Evolutionary conservation across 2,797 vertebrate species (phyloP).

Genomic region (Cossypha polioptera): DNA sequence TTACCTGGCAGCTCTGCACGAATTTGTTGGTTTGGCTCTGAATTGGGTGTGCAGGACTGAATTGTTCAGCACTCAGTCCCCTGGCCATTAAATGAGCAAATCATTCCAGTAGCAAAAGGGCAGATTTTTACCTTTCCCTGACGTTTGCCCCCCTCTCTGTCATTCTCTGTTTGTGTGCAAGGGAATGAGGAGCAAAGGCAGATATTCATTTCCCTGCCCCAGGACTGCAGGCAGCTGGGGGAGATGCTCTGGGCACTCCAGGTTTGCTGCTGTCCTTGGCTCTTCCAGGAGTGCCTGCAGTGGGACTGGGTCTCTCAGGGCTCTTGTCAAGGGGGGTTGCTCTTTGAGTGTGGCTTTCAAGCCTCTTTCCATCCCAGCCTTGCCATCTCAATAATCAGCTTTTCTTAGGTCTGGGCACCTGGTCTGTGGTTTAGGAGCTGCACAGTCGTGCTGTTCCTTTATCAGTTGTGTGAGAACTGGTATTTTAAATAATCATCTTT

Average conservation of each 20-base stretch:
- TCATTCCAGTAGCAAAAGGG: background rate
- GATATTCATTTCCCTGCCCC: background rate
- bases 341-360: conserved; percentile 10
- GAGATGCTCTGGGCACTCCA: background rate
- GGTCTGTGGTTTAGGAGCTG: background rate
- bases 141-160: background rate
- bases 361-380: background rate
- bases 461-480: background rate
- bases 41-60: background rate
- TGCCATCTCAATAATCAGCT: background rate
- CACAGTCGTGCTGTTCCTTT: background rate
- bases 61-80: background rate
- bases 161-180: background rate
- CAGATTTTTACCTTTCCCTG: background rate
- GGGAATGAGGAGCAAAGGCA: background rate
- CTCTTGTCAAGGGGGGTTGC: background rate
- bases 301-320: background rate
- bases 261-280: background rate
- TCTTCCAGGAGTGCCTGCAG: background rate
- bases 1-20: background rate
- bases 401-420: background rate
- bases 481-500: background rate
- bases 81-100: background rate
- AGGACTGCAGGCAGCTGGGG: background rate
- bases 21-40: background rate